Evolutionary conservation across 2,797 vertebrate species (phyloP).

Genomic region (Propithecus deckenii): DNA sequence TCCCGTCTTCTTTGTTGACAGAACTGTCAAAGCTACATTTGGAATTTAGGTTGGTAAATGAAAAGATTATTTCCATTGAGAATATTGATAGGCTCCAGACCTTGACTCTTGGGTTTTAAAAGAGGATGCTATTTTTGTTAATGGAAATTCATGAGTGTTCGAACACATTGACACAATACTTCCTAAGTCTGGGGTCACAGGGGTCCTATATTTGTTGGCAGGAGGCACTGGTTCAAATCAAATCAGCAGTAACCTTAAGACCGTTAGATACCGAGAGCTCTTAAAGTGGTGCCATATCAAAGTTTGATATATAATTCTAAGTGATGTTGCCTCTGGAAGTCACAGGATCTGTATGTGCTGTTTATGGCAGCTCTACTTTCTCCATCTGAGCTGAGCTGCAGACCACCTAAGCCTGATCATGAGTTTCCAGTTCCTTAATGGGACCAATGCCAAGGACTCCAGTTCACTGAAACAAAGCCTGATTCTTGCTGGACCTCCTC

Average conservation of each 20-base stretch:
- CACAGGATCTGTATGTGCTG: not conserved
- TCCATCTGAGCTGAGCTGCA: not conserved
- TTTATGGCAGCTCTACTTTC: not conserved
- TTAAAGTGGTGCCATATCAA: not conserved
- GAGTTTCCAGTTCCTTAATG: not conserved
- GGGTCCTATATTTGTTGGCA: not conserved
- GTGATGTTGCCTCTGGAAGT: not conserved
- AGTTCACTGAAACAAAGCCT: not conserved
- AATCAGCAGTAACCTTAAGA: constrained; percentile 30
- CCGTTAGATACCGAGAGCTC: not conserved
- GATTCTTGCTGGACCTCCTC: not conserved
- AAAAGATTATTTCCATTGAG: not conserved
- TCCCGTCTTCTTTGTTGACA: not conserved
- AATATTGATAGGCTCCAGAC: not conserved
- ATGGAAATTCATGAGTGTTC: constrained; percentile 55
- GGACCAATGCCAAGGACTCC: not conserved
- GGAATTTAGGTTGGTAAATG: constrained; percentile 33
- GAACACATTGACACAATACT: constrained; percentile 1
- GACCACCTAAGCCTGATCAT: not conserved
- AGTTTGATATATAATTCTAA: not conserved
- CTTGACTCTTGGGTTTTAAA: constrained; percentile 23
- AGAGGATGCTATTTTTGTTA: constrained; percentile 12
- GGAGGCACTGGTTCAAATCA: constrained; percentile 9
- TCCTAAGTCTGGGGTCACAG: not conserved
- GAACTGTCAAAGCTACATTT: constrained; percentile 24